Evolutionary conservation across 1,140 invertebrate species (phyloP), one percentile per base, ranked within the genome.

Genomic region (Fopius arisanus): DNA sequence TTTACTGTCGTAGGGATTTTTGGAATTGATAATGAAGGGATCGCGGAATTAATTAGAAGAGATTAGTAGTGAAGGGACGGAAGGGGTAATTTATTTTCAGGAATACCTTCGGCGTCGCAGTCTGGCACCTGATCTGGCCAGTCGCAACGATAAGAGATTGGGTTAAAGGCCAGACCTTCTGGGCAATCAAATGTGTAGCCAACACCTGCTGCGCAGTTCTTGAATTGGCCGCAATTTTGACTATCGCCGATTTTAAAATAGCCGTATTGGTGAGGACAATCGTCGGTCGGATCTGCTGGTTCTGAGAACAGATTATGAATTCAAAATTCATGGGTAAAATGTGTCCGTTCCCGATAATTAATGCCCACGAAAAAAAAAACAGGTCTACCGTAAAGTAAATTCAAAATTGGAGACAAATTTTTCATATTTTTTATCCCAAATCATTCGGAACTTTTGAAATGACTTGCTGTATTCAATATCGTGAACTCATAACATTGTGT

Each of bases 211-310:
- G 92, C 94, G 80, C 96, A 97, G 78, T 94, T 96, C 86, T 93
- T 93, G 82, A 96, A 97, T 77, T 93, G 89, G 10, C 95, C 94
- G 82, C 96, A 97, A 79, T 95, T 91, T 0, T 86, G 81, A 4
- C 88, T 79, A 79, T 95, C 93, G 1, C 93, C 92, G 65, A 94
- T 84, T 76, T 92, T 90, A 86, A 93, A 97, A 80, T 96, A 93
- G 0, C 95, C 96, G 78, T 93, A 96, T 79, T 95, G 93, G 82
- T 95, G 93, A 0, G 95, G 95, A 81, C 96, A 97, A 5, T 94
- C 91, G 0, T 91, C 91, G 0, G 93, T 94, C 0, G 94, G 89
- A 76, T 93, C 90, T 5, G 91, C 77, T 0, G 89, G 84, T 78
- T 92, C 92, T 92, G 72, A 23, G 70, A 71, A 43, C 69, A 29